Conservation (phyloP, 1,140 invertebrate genomes). For the Ceratitis capitata region DNA sequence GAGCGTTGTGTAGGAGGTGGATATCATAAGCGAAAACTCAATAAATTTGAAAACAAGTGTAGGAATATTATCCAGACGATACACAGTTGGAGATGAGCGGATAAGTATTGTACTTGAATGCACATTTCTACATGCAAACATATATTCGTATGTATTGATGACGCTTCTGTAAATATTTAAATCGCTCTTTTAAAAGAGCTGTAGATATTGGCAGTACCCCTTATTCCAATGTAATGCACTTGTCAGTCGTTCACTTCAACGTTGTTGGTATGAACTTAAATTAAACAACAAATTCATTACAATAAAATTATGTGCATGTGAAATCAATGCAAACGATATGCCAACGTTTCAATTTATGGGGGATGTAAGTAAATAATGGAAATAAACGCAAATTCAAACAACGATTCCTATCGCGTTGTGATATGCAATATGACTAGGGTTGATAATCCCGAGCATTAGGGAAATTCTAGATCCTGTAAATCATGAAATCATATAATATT, state of each 20-base stretch:
- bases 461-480: too few species aligned
- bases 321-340: constrained; percentile 6
- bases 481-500: neutral
- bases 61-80: neutral
- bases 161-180: constrained; percentile 19
- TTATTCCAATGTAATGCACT: neutral
- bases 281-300: constrained; percentile 39
- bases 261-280: neutral
- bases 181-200: neutral
- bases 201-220: neutral
- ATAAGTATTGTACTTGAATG: neutral
- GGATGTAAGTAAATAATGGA: constrained; percentile 34
- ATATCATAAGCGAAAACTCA: neutral
- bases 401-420: neutral
- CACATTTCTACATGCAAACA: neutral
- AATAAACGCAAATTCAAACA: neutral
- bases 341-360: neutral
- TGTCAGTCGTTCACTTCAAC: neutral
- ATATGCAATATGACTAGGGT: too few species aligned
- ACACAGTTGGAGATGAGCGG: neutral
- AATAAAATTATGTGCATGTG: constrained; percentile 21
- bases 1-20: neutral
- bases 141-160: neutral
- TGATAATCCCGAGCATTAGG: too few species aligned
- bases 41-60: neutral